Percentiles rank a stretch among this genome's conserved stretches.
Evolutionary conservation across 2,888 invertebrate species (phyloP).

Genomic region (Malachius bipustulatus): DNA sequence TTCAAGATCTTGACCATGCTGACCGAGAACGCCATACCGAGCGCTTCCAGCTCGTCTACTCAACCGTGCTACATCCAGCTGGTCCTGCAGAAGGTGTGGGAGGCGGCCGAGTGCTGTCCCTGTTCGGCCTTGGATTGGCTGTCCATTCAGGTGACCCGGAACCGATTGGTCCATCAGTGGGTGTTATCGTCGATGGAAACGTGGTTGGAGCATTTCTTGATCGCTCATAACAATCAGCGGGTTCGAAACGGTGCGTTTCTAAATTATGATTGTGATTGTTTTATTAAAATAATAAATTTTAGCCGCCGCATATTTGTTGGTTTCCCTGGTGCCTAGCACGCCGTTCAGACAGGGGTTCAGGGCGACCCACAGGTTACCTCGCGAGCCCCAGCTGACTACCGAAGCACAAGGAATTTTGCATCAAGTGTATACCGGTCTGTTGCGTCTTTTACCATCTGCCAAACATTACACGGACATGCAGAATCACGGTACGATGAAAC

Average conservation of each 20-base stretch:
- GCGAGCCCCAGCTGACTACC: slow-evolving; percentile 40
- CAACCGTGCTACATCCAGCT: slow-evolving; percentile 85
- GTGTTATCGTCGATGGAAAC: slow-evolving; percentile 83
- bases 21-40: slow-evolving; percentile 48
- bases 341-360: slow-evolving; percentile 84
- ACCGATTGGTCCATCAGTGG: slow-evolving; percentile 84
- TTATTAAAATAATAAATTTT: slow-evolving; percentile 24
- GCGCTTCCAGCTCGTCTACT: slow-evolving; percentile 52
- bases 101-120: slow-evolving; percentile 79
- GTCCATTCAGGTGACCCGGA: slow-evolving; percentile 70
- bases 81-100: slow-evolving; percentile 80
- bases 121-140: slow-evolving; percentile 90
- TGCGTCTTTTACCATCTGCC: slow-evolving; percentile 68
- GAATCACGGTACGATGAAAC: slow-evolving; percentile 79
- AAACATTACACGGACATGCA: slow-evolving; percentile 78
- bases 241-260: slow-evolving; percentile 60
- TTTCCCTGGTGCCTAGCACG: slow-evolving; percentile 81
- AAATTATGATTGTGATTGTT: not conserved
- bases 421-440: slow-evolving; percentile 60
- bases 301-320: slow-evolving; percentile 80
- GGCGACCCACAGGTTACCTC: slow-evolving; percentile 39
- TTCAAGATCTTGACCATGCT: slow-evolving; percentile 82
- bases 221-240: slow-evolving; percentile 73
- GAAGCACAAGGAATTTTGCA: slow-evolving; percentile 46
- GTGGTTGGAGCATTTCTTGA: slow-evolving; percentile 82